These are phyloP conservation scores for Pitta sordida DNA, from an alignment of 2,113 vertebrate genomes.

Conservation along the genomic window DNA sequence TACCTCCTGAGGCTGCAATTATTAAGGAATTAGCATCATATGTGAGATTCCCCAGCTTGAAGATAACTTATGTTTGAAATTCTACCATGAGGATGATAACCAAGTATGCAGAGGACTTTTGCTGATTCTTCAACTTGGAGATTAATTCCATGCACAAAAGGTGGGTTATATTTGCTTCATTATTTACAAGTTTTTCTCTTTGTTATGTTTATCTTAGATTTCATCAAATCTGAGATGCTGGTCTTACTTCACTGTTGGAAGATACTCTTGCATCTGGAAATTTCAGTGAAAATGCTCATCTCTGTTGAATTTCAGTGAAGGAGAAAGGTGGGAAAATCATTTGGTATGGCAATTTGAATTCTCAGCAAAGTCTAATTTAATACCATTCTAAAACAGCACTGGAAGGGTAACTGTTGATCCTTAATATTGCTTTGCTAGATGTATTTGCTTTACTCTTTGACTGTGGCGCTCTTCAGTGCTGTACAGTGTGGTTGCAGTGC, in stretches of 20 bases:
- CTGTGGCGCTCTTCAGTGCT: neutral
- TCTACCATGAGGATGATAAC: neutral
- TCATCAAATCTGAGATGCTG: neutral
- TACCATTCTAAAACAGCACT: neutral
- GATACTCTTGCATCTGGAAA: neutral
- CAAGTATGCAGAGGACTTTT: neutral
- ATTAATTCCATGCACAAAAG: neutral
- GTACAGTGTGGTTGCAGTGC: accelerated
- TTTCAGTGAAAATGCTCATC: neutral
- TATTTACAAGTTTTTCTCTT: neutral
- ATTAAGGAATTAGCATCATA: neutral
- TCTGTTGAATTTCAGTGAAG: neutral
- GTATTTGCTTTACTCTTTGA: neutral
- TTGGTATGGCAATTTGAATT: neutral
- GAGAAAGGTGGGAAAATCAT: neutral
- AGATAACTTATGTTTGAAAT: neutral
- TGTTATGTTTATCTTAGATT: neutral
- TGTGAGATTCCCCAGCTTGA: neutral
- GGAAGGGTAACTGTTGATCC: neutral
- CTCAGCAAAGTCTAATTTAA: neutral
- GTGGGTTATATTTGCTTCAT: neutral
- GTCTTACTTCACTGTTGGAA: neutral
- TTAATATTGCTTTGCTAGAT: neutral
- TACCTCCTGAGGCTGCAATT: neutral
- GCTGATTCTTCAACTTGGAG: neutral